Conservation (phyloP, 2,797 vertebrate species). For the Hybognathus amarus region DNA sequence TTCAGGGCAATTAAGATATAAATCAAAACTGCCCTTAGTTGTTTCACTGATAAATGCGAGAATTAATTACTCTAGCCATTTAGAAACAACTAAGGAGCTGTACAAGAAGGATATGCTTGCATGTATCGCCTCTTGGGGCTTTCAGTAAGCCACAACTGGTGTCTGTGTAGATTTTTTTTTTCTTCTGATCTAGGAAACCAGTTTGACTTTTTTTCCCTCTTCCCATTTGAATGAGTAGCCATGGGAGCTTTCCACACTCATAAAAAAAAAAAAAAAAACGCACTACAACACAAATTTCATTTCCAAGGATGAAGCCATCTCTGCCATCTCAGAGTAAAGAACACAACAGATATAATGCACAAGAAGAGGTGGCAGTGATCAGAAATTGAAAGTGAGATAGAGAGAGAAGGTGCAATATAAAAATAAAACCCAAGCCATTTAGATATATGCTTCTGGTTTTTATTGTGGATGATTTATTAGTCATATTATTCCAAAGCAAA, state of each 20-base stretch:
- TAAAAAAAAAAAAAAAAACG: background rate
- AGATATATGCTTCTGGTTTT: background rate
- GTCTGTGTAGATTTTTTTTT: conserved; percentile 58
- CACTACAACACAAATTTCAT: background rate
- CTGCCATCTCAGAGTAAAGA: conserved; percentile 1
- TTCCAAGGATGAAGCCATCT: conserved; percentile 1
- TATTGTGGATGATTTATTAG: background rate
- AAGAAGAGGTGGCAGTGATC: background rate
- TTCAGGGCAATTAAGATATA: conserved; percentile 56
- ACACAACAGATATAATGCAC: background rate
- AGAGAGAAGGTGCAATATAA: background rate
- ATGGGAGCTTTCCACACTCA: conserved; percentile 30
- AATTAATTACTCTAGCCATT: conserved; percentile 25
- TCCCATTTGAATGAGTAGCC: conserved; percentile 51
- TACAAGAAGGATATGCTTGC: conserved; percentile 37
- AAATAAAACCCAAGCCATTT: background rate
- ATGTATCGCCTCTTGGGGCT: conserved; percentile 66
- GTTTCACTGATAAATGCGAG: conserved; percentile 42
- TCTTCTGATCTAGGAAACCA: conserved; percentile 67
- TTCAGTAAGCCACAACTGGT: conserved; percentile 60
- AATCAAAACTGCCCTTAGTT: conserved; percentile 46
- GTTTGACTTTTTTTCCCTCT: conserved; percentile 68
- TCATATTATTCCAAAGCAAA: background rate
- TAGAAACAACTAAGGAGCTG: conserved; percentile 36
- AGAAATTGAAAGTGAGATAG: background rate